Evolutionary conservation across 2,888 invertebrate species (phyloP), one percentile per base, ranked within the genome.

Genomic region (Litoditis marina): DNA sequence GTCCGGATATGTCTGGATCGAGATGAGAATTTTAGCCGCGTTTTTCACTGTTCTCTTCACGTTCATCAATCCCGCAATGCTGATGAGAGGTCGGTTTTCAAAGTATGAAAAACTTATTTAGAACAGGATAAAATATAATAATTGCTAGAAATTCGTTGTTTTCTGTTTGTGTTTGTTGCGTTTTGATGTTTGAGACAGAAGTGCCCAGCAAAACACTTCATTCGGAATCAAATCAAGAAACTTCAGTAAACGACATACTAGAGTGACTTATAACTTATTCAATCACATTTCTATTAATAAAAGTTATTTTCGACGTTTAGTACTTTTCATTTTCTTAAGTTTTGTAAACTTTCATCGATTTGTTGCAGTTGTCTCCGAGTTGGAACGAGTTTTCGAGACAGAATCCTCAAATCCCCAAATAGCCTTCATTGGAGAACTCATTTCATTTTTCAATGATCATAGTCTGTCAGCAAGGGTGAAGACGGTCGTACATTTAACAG

Each of bases 11-110:
- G 51, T 13, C 59, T 68, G 66, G 56, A 60, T 60, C 66, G 68
- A 61, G 52, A 74, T 74, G 74, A 70, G 74, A 53, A 74, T 74
- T 54, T 63, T 74, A 51, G 68, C 74, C 42, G 74, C 74, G 51
- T 74, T 74, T 60, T 74, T 74, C 68, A 68, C 71, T 49, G 71
- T 74, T 59, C 68, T 74, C 42, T 74, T 74, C 66, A 70, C 66
- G n/a, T 74, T 74, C 65, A 74, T 74, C 63, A 74, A 74, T 56
- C 74, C 74, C 47, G 69, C 70, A 42, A 74, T 74, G 74, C 65
- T 74, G 30, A 57, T 72, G 39, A 74, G 72, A 63, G 67, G 69
- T 69, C 44, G 44, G 54, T 44, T 25, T 25, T 42, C 11, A 27
- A 13, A 13, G 19, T 30, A 11, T 30, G 13, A 31, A 3, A 16